A percentile compares a stretch with the other conserved stretches of the same genome.
phyloP scores from a whole-genome alignment of 2,113 vertebrate genomes.

The Bubo bubo region DNA sequence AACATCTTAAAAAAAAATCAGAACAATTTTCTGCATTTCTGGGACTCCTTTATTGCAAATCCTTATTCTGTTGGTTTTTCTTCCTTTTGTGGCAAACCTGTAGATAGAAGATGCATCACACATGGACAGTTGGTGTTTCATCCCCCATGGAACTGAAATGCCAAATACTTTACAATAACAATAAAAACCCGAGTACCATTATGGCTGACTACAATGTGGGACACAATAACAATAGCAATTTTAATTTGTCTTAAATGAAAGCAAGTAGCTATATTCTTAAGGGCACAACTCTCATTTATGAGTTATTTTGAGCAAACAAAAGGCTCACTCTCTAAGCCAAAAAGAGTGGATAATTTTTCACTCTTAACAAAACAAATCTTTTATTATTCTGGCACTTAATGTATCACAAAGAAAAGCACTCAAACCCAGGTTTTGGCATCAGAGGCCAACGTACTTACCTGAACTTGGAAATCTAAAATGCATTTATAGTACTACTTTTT shows the following conservation, averaged over 20 bases:
- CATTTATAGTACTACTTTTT: neutral
- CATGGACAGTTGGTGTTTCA: fast-evolving
- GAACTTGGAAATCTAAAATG: neutral
- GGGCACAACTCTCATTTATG: neutral
- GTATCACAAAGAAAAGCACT: neutral
- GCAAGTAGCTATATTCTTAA: neutral
- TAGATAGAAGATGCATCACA: neutral
- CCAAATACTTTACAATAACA: neutral
- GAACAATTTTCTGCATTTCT: neutral
- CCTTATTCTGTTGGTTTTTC: too few species aligned
- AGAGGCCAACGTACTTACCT: neutral
- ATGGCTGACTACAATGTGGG: neutral
- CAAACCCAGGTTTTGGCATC: neutral
- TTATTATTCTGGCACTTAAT: neutral
- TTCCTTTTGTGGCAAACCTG: neutral
- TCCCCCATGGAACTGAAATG: neutral
- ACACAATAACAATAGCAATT: neutral
- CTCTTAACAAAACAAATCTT: neutral
- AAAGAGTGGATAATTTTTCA: neutral
- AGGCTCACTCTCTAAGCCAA: neutral
- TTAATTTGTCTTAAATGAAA: neutral
- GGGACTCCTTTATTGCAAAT: neutral
- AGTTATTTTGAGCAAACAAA: slow-evolving; percentile 15
- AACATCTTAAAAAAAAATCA: neutral
- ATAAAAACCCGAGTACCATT: neutral